Evolutionary conservation across 2,113 vertebrate genomes (phyloP), one percentile per base, ranked within the genome.

Genomic region (Tragelaphus scriptus): DNA sequence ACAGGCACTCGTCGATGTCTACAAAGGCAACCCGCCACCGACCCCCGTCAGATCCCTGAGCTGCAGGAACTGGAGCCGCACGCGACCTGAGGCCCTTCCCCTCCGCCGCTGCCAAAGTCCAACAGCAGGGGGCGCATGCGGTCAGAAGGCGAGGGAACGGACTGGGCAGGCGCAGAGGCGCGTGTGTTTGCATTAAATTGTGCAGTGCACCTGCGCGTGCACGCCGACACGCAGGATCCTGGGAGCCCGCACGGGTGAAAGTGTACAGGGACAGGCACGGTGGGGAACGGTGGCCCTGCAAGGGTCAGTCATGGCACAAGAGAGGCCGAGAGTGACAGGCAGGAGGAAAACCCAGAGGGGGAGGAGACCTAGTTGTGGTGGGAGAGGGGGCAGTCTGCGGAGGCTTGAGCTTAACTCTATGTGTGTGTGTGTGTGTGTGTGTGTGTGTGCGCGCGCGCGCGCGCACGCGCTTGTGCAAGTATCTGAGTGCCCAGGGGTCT

Each of bases 1-100:
- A 99, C 40, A 99, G 99, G 44, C 99, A 99, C 95, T 99, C 99
- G 0, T 99, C 99, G 97, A 99, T 98, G 97, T 99, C 99, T 99
- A 98, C 0, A 14, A 91, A 65, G 63, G 97, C 51, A 97, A 71
- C 55, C 84, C 16, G 28, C 12, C 47, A 40, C 81, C 21, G 16
- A 5, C 36, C 63, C 11, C 7, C 9, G 6, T 12, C 19, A 32
- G 6, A 12, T 19, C 3, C 19, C 19, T 28, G 0, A 85, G 85
- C 47, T 32, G 13, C 21, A 5, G 40, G 21, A 7, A 28, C n/a
- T 25, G 2, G 26, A 80, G 40, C 44, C 28, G 28, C n/a, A 3
- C 65, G 47, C 56, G 40, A 6, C 32, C 56, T 23, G 71, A 15
- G 26, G 2, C 58, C 30, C 49, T n/a, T 6, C 49, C 32, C 32